Percentiles rank a stretch among this genome's conserved stretches.
Evolutionary conservation across 2,113 vertebrate species (phyloP).

Genomic region (Strix uralensis): DNA sequence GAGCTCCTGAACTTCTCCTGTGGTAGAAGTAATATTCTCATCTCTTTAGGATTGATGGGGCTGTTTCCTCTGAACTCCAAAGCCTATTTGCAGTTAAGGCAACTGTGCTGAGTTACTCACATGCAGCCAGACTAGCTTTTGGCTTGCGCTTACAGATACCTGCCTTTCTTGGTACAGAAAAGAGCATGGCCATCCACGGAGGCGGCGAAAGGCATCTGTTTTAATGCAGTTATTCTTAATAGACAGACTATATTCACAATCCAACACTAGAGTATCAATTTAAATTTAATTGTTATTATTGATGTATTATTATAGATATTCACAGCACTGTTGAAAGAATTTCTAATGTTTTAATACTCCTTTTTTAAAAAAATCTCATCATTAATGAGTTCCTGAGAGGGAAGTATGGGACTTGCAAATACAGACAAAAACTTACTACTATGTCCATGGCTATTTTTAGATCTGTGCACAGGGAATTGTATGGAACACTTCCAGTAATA

Average conservation of each 20-base stretch:
- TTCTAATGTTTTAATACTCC: not conserved
- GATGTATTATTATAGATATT: not conserved
- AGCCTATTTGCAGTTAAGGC: not conserved
- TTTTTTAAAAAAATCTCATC: not conserved
- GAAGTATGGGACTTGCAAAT: slow-evolving; percentile 27
- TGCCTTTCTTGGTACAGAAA: not conserved
- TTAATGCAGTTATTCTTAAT: not conserved
- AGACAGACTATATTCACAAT: not conserved
- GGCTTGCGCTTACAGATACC: not conserved
- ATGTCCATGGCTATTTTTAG: slow-evolving; percentile 56
- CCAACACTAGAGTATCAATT: not conserved
- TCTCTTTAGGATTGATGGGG: not conserved
- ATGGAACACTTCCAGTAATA: slow-evolving; percentile 56
- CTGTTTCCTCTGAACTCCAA: not conserved
- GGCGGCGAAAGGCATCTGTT: not conserved
- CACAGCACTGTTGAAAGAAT: not conserved
- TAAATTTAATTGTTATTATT: not conserved
- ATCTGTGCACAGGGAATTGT: slow-evolving; percentile 32
- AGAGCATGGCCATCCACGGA: not conserved
- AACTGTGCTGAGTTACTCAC: not conserved
- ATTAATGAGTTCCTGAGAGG: slow-evolving; percentile 14
- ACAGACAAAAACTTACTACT: slow-evolving; percentile 45
- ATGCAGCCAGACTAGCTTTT: not conserved
- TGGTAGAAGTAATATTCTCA: not conserved
- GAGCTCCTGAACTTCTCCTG: not conserved